Evolutionary conservation across 2,888 invertebrate genomes (phyloP), one percentile per base, ranked within the genome.

Genomic region (Volucella bombylans): DNA sequence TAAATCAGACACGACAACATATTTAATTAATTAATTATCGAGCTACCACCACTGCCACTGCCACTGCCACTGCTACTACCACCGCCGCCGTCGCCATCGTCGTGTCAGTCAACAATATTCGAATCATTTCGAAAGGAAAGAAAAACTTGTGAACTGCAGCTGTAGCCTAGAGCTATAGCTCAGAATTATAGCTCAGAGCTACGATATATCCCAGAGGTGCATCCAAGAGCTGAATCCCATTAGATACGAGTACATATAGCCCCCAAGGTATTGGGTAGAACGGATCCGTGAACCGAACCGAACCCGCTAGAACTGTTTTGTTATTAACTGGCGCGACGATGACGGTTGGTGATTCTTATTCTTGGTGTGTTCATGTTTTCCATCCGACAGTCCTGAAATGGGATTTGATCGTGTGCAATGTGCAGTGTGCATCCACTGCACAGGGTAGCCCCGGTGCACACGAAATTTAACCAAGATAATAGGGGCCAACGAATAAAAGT

Each of bases 1-100:
- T 80, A 74, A 83, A 80, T 83, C 79, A 74, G 80, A 83, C 83
- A 83, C 83, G 83, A 80, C 80, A 80, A 79, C 74, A 80, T 80
- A 83, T 80, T 80, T 83, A 83, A 83, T 83, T 83, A 83, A 83
- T 83, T 83, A 80, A 79, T 71, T 80, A 83, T 83, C 74, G 78
- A 55, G 67, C 41, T 61, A 9, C 77, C 41, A 57, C 77, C 54
- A 54, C 61, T 45, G n/a, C 9, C 62, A 4, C 50, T 49, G 14
- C 23, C 31, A 54, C 39, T 45, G n/a, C 9, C 62, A 4, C 50
- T 49, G 14, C 23, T 14, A 54, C 61, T 45, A 11, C 9, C 62
- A 4, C 50, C 38, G 14, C 23, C 31, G 45, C 39, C 31, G 1
- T 6, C 31, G 31, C 6, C 23, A 3, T 3, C 31, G 31, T 31